Conservation (phyloP, 2,113 vertebrate species). For the Jacana jacana region DNA sequence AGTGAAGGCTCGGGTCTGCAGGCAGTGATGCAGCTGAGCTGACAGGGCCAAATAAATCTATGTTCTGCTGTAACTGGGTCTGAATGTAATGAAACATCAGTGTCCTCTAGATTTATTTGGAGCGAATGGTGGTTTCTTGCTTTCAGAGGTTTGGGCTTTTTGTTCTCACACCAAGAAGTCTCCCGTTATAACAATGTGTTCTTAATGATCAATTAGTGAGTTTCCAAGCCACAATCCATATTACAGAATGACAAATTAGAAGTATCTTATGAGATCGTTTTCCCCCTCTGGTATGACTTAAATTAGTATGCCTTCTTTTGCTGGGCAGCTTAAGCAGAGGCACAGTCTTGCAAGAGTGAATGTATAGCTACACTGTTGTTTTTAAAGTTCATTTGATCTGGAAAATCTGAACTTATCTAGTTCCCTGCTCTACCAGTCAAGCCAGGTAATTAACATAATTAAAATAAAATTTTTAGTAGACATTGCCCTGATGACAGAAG, state of each 20-base stretch:
- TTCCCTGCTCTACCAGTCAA: slow-evolving; percentile 19
- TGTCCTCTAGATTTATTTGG: not conserved
- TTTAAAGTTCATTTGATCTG: slow-evolving; percentile 27
- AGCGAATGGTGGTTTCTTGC: not conserved
- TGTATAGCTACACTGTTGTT: not conserved
- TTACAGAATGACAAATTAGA: not conserved
- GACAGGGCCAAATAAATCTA: not conserved
- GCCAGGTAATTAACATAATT: slow-evolving; percentile 19
- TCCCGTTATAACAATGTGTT: not conserved
- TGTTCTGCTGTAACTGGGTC: not conserved
- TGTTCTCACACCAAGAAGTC: not conserved
- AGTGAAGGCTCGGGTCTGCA: not conserved
- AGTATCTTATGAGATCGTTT: not conserved
- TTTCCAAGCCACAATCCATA: not conserved
- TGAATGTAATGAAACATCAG: not conserved
- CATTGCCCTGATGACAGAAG: not conserved
- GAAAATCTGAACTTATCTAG: slow-evolving; percentile 14
- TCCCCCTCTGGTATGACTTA: not conserved
- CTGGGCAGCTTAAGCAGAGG: slow-evolving; percentile 7
- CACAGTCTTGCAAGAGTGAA: not conserved
- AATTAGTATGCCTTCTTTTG: slow-evolving; percentile 38
- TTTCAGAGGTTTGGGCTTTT: not conserved
- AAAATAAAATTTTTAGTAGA: not conserved
- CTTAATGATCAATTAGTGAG: slow-evolving; percentile 23
- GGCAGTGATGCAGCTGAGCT: not conserved